Conservation (phyloP, 1,140 invertebrate genomes). For the Musca domestica region DNA sequence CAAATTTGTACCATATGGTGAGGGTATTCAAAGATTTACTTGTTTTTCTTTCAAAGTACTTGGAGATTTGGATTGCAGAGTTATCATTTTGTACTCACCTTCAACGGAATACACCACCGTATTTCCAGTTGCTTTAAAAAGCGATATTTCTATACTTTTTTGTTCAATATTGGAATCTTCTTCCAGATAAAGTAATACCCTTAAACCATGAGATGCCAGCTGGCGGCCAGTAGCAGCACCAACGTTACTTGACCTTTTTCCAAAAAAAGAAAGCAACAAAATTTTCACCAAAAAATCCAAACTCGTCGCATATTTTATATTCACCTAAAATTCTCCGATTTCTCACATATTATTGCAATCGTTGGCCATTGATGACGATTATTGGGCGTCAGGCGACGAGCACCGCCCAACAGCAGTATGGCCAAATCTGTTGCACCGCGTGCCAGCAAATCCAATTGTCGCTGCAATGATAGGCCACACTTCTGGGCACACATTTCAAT, state of each 20-base stretch:
- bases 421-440: slow-evolving; percentile 76
- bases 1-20: too few species aligned
- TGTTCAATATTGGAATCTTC: slow-evolving; percentile 55
- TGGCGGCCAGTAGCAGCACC: slow-evolving; percentile 77
- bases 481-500: slow-evolving; percentile 67
- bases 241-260: slow-evolving; percentile 66
- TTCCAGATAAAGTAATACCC: slow-evolving; percentile 67
- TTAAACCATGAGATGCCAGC: slow-evolving; percentile 77
- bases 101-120: slow-evolving; percentile 44
- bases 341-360: slow-evolving; percentile 71
- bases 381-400: slow-evolving; percentile 70
- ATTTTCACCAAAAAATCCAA: not conserved
- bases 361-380: slow-evolving; percentile 79
- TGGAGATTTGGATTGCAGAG: too few species aligned
- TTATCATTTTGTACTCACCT: too few species aligned
- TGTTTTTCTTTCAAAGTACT: too few species aligned
- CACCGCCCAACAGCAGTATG: slow-evolving; percentile 74
- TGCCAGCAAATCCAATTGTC: slow-evolving; percentile 72
- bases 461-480: slow-evolving; percentile 65
- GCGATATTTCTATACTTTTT: slow-evolving; percentile 47
- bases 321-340: slow-evolving; percentile 26
- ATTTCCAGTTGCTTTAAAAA: slow-evolving; percentile 52
- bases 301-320: not conserved
- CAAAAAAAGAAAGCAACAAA: slow-evolving; percentile 5
- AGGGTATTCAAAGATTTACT: too few species aligned